phyloP scores from a whole-genome alignment of 2,113 vertebrate species.

The Triplophysa rosa region DNA sequence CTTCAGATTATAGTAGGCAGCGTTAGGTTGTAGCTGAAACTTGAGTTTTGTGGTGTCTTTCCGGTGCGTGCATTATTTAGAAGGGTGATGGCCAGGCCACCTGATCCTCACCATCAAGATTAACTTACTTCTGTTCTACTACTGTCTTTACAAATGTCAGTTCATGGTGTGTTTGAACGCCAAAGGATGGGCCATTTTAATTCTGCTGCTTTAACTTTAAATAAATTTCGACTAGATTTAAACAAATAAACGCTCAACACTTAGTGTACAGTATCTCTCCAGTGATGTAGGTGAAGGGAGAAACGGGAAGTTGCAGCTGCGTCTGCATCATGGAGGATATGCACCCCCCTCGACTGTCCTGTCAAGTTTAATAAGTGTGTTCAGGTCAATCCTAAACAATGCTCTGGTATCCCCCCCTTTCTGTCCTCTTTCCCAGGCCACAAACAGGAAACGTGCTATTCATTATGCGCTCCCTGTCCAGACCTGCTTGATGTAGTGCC shows the following conservation, averaged over 20 bases:
- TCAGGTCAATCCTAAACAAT: conserved; percentile 64
- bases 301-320: conserved; percentile 33
- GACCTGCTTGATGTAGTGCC: conserved; percentile 40
- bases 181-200: background rate
- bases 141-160: conserved; percentile 42
- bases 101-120: conserved; percentile 50
- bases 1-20: conserved; percentile 41
- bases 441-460: conserved; percentile 68
- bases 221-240: background rate
- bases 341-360: conserved; percentile 35
- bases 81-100: conserved; percentile 58
- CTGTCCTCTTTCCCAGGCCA: conserved; percentile 50
- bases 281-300: background rate
- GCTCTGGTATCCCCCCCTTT: conserved; percentile 38
- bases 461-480: conserved; percentile 52
- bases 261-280: background rate
- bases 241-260: background rate
- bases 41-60: conserved; percentile 54
- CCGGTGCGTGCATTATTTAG: conserved; percentile 69
- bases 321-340: conserved; percentile 38
- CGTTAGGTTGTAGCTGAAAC: conserved; percentile 55
- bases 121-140: conserved; percentile 47
- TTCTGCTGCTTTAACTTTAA: no score
- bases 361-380: conserved; percentile 61
- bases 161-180: conserved; percentile 18